Evolutionary conservation across 2,797 vertebrate species (phyloP).

Genomic region (Paratrypauchen microcephalus): DNA sequence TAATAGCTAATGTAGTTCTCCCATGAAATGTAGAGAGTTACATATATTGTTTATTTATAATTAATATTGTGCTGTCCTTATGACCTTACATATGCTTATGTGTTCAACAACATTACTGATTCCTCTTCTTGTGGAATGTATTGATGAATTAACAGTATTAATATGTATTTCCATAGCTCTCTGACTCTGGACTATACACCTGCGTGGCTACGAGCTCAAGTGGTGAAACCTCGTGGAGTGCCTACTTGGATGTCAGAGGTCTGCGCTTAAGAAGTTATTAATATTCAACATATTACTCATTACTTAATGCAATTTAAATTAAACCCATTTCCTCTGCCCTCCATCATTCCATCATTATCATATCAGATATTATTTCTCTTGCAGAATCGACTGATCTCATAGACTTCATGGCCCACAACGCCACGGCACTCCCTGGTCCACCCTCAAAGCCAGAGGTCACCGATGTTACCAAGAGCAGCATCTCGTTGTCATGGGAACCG

Average conservation of each 20-base stretch:
- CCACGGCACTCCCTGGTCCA: conserved; percentile 87
- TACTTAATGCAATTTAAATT: not conserved
- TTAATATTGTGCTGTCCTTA: not conserved
- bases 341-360: conserved; percentile 15
- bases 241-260: conserved; percentile 92
- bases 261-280: conserved; percentile 30
- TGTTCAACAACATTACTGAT: not conserved
- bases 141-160: not conserved
- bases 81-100: not conserved
- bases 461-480: conserved; percentile 93
- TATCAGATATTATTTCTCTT: conserved; percentile 22
- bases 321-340: conserved; percentile 14
- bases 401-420: conserved; percentile 87
- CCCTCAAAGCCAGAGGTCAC: conserved; percentile 94
- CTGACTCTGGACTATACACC: conserved; percentile 90
- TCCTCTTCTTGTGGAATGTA: not conserved
- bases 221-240: conserved; percentile 94
- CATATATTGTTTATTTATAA: not conserved
- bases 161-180: conserved; percentile 72
- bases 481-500: conserved; percentile 93
- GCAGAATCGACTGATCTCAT: conserved; percentile 87
- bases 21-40: not conserved
- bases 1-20: too few species aligned
- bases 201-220: conserved; percentile 94
- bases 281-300: not conserved